phyloP scores from a whole-genome alignment of 2,113 vertebrate genomes.

The Urocolius indicus region DNA sequence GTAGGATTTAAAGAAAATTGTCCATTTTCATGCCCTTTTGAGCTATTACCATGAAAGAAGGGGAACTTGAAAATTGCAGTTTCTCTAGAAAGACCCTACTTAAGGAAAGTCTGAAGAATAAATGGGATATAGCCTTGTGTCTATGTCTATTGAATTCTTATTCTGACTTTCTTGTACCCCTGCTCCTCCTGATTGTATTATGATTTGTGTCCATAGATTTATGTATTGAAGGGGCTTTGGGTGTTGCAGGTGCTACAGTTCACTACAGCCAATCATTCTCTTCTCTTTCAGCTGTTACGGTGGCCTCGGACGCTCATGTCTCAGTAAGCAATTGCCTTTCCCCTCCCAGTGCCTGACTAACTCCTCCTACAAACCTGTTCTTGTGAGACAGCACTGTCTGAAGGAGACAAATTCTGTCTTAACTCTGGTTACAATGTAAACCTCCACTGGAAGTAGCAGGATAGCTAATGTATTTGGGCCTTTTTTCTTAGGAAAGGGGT shows the following conservation, averaged over 20 bases:
- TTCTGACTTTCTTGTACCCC: background rate
- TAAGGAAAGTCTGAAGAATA: background rate
- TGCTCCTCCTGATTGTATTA: background rate
- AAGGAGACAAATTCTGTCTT: background rate
- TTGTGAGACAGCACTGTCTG: background rate
- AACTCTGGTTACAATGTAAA: background rate
- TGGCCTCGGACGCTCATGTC: slow-evolving; percentile 86
- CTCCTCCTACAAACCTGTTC: background rate
- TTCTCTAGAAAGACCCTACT: background rate
- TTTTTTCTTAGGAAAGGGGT: background rate
- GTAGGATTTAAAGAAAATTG: background rate
- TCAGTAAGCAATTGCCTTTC: slow-evolving; percentile 78
- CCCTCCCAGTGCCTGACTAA: background rate
- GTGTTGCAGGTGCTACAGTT: background rate
- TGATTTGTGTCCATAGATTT: background rate
- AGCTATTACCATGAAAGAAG: background rate
- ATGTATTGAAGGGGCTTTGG: rapidly evolving
- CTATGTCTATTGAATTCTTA: background rate
- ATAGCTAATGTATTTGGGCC: background rate
- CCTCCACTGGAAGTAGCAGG: background rate
- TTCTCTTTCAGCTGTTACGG: slow-evolving; percentile 86
- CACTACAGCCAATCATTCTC: background rate
- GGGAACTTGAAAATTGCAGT: background rate
- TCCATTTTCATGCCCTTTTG: background rate
- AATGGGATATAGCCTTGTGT: background rate